Evolutionary conservation across 2,113 vertebrate species (phyloP), one percentile per base, ranked within the genome.

Genomic region (Scatophagus argus): DNA sequence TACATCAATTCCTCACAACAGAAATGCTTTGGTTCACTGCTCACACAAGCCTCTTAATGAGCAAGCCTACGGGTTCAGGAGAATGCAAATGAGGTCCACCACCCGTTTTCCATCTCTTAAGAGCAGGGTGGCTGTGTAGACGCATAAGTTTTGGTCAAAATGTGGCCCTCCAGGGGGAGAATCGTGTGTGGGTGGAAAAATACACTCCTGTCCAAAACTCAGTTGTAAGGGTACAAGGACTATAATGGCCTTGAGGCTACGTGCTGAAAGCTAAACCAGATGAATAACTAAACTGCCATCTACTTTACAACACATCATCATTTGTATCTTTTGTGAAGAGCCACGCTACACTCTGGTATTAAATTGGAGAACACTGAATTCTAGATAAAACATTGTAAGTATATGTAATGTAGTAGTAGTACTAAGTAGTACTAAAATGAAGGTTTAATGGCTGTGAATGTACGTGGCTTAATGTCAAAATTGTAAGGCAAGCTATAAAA

Each of bases 91-190:
- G 68, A 73, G 82, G 69, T 62, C 76, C 76, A 36, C 75, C 76
- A 89, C 68, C 43, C n/a, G 65, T 93, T 94, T 94, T 93, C 92
- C 94, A 85, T 79, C 81, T 47, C 68, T 55, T 58, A 47, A 38
- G 21, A 86, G 64, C 79, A 61, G 70, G 73, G 31, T 70, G 84
- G 79, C 75, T 91, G 93, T 94, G 94, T 63, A 77, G 82, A 82
- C 2, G 92, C 93, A 95, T 95, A 91, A 59, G 63, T 90, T 84
- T 65, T 56, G 65, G 76, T 63, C 66, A 61, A 88, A 93, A 91
- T 74, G 52, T 75, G 39, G 56, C 25, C 77, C 81, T 88, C 72
- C 81, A 47, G 75, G 77, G 78, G 72, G 67, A 78, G 67, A 85
- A 79, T 46, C 43, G 12, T 75, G 77, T 25, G 73, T 79, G 81